Percentiles rank a stretch among this genome's conserved stretches.
Evolutionary conservation across 1,140 invertebrate species (phyloP).

Genomic region (Neelides sp.): DNA sequence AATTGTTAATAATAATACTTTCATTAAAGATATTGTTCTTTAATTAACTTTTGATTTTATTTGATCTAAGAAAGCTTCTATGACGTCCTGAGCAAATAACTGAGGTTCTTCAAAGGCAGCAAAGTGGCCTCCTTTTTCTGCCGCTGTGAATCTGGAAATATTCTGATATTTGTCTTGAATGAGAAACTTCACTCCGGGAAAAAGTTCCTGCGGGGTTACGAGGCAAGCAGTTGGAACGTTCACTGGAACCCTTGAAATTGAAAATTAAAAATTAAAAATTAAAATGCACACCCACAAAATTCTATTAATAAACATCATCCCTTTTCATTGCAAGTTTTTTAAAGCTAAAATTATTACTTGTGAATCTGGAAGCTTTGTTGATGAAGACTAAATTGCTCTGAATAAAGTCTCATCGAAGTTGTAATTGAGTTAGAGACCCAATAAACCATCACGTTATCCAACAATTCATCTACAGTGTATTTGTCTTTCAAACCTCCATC

Average conservation of each 20-base stretch:
- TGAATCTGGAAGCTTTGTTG: conserved; percentile 35
- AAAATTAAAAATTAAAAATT: not conserved
- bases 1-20: no score
- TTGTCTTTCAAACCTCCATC: conserved; percentile 59
- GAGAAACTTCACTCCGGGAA: conserved; percentile 33
- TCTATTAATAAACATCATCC: no score
- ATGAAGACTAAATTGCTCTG: conserved; percentile 43
- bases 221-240: conserved; percentile 37
- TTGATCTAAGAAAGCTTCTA: not conserved
- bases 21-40: no score
- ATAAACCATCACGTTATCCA: conserved; percentile 83
- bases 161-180: conserved; percentile 34
- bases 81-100: conserved; percentile 48
- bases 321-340: no score
- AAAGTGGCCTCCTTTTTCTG: conserved; percentile 63
- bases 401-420: conserved; percentile 60
- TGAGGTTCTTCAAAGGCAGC: conserved; percentile 65
- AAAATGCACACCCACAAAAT: not conserved
- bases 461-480: conserved; percentile 54
- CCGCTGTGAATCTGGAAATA: conserved; percentile 32
- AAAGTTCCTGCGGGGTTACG: conserved; percentile 36
- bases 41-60: no score
- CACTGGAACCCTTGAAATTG: conserved; percentile 34
- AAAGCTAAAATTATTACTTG: conserved; percentile 33
- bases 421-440: conserved; percentile 65